phyloP scores from a whole-genome alignment of 2,888 invertebrate species.

The Harmothoe impar region DNA sequence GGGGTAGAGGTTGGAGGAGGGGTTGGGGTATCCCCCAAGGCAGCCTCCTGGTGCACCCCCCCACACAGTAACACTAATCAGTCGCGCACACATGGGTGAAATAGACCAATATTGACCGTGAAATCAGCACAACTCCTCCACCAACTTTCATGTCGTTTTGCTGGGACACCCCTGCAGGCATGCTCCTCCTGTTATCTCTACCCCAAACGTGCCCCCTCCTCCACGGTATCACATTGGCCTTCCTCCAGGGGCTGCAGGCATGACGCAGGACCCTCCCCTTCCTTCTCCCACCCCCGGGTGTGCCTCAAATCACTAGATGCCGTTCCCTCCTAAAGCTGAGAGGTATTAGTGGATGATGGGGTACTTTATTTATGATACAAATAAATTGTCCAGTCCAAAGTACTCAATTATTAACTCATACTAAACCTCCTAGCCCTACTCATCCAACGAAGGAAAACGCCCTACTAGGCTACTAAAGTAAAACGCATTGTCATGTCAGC shows the following conservation, averaged over 20 bases:
- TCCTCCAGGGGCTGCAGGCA: neutral
- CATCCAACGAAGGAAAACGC: no score
- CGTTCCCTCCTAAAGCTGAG: no score
- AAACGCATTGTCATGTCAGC: no score
- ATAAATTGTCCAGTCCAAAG: no score
- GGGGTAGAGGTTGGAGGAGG: neutral
- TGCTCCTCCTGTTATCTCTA: neutral
- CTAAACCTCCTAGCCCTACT: no score
- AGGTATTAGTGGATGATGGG: no score
- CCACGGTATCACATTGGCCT: neutral
- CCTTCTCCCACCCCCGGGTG: neutral
- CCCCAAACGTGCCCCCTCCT: neutral
- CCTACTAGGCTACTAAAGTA: no score
- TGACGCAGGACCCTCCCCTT: neutral
- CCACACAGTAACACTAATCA: constrained; percentile 21
- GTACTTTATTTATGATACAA: no score
- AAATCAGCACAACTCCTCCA: constrained; percentile 24
- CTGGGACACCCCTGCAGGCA: constrained; percentile 17
- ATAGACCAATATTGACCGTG: constrained; percentile 46
- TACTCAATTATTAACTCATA: no score
- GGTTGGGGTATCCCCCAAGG: neutral
- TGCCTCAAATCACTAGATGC: no score
- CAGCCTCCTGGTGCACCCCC: neutral
- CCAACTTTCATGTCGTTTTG: constrained; percentile 29
- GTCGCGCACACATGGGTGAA: constrained; percentile 6